Evolutionary conservation across 2,797 vertebrate genomes (phyloP).

Genomic region (Apogon talboti): DNA sequence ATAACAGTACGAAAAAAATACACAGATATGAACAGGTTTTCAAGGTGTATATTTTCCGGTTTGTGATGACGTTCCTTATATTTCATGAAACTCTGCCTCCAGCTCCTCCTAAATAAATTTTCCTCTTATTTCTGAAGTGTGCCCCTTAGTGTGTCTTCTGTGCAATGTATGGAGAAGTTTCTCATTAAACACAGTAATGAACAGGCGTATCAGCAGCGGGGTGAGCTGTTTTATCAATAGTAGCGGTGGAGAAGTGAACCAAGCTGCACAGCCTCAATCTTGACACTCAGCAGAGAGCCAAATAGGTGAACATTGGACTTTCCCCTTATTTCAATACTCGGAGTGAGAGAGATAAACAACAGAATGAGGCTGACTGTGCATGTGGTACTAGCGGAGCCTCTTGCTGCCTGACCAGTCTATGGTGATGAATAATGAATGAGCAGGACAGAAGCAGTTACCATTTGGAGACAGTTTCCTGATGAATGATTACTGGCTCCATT

Average conservation of each 20-base stretch:
- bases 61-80: slow-evolving; percentile 51
- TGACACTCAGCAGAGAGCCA: slow-evolving; percentile 45
- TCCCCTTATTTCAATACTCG: slow-evolving; percentile 52
- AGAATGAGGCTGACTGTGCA: slow-evolving; percentile 57
- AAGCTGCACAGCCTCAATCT: slow-evolving; percentile 42
- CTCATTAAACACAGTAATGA: slow-evolving; percentile 74
- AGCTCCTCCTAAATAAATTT: slow-evolving; percentile 58
- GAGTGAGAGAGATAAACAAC: slow-evolving; percentile 63
- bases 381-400: slow-evolving; percentile 65
- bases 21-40: slow-evolving; percentile 39
- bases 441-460: slow-evolving; percentile 80
- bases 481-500: slow-evolving; percentile 84
- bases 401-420: slow-evolving; percentile 71
- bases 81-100: slow-evolving; percentile 58
- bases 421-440: slow-evolving; percentile 85
- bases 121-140: slow-evolving; percentile 49
- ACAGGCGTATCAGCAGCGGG: slow-evolving; percentile 60
- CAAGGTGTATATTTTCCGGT: slow-evolving; percentile 39
- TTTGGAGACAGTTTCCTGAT: slow-evolving; percentile 83
- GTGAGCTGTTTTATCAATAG: slow-evolving; percentile 70
- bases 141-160: slow-evolving; percentile 33
- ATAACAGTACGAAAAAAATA: too few relatives aligned
- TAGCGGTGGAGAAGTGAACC: slow-evolving; percentile 46
- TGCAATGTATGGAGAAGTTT: slow-evolving; percentile 49
- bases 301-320: slow-evolving; percentile 51